Base-by-base conservation (phyloP, 2,113 vertebrate species). In the Ophthalmolycus amberensis region DNA sequence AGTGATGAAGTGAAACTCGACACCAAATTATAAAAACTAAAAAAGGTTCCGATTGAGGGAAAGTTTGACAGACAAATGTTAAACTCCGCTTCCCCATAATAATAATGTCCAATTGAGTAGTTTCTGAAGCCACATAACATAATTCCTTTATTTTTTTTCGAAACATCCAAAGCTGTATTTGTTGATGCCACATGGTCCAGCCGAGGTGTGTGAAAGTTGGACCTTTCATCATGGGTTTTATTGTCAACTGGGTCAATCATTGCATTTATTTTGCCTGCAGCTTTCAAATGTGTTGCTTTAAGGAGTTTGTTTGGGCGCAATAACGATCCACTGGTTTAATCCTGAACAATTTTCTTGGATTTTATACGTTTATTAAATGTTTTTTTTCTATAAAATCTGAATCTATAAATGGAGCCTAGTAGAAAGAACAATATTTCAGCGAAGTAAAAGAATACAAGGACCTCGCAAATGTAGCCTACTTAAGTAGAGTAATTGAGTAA, bases 1-100 rank as follows among this genome's bases (percentile, higher is more conserved):
- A 77, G 62, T 46, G 71, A 79, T 79, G 44, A 82, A 38, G 4
- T 66, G 48, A 80, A 89, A 68, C 59, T 27, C 27, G 15, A 71
- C 16, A 50, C 63, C 46, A 74, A 86, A 65, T 67, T 65, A 46
- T 67, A 59, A 79, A 25, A 85, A 2, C 29, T n/a, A 77, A 72
- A 27, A 72, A 69, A 22, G 1, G 29, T 38, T 67, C 22, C 44
- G 71, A 44, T 20, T 63, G 67, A 75, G 58, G 63, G 11, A 67
- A 56, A 75, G 56, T 58, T 60, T 34, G 34, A 54, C 25, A 54
- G 59, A 59, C 20, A 25, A n/a, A 18, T 15, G 22, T 40, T 68
- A 8, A 50, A 40, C 22, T 46, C 44, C 27, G 25, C 20, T 62
- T 34, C 9, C 29, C 12, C 50, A 22, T 20, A 8, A 52, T n/a